Percentiles rank a stretch among this genome's conserved stretches.
These are phyloP conservation scores for Hippolais icterina DNA, from an alignment of 2,113 vertebrate genomes.

Conservation along the genomic window DNA sequence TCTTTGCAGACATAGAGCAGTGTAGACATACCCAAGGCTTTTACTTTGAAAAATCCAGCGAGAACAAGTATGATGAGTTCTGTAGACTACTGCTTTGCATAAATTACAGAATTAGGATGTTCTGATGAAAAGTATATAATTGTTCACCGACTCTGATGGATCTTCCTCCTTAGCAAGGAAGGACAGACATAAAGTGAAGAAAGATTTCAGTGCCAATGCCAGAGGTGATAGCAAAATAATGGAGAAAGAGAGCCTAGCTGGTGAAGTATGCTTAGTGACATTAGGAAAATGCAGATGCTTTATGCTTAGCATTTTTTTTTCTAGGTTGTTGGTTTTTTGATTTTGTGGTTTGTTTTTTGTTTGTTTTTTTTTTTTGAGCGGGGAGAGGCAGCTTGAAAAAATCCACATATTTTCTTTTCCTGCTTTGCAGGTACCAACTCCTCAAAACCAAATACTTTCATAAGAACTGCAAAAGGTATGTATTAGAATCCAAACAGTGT, in stretches of 20 bases:
- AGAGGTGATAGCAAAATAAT: neutral
- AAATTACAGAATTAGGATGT: neutral
- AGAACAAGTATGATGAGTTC: neutral
- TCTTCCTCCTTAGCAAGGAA: neutral
- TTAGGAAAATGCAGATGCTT: neutral
- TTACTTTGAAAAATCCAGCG: neutral
- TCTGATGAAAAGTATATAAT: neutral
- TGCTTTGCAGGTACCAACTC: neutral
- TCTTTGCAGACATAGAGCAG: neutral
- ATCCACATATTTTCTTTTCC: neutral
- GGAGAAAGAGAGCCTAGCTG: neutral
- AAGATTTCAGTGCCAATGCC: neutral
- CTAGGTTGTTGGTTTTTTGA: no score
- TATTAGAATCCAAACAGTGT: neutral
- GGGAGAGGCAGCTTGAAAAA: neutral
- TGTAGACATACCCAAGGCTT: neutral
- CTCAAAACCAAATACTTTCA: neutral
- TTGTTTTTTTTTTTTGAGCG: fast-evolving
- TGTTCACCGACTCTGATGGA: neutral
- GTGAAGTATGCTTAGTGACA: neutral
- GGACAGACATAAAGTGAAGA: neutral
- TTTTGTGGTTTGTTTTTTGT: neutral
- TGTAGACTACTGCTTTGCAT: neutral
- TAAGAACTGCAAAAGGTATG: neutral
- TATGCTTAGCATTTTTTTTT: neutral